phyloP scores from a whole-genome alignment of 2,113 vertebrate genomes.

The Chloropsis hardwickii region DNA sequence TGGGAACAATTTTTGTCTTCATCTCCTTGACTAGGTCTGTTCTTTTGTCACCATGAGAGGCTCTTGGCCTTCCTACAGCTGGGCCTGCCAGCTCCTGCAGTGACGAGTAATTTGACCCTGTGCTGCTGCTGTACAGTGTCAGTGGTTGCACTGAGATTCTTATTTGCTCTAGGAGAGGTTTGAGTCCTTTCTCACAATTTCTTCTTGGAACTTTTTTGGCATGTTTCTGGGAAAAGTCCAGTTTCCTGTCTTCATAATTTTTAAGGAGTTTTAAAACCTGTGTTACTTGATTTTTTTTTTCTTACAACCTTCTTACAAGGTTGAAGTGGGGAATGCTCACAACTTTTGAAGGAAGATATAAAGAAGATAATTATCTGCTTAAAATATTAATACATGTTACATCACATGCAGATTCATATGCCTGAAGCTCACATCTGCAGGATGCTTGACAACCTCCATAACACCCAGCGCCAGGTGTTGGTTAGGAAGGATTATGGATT shows the following conservation, averaged over 20 bases:
- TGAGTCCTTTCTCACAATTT: not conserved
- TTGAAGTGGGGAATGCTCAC: not conserved
- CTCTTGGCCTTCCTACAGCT: not conserved
- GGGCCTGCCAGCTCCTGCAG: not conserved
- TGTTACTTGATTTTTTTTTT: not conserved
- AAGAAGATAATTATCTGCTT: not conserved
- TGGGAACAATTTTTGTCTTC: not conserved
- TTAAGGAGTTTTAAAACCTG: not conserved
- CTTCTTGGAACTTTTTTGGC: not conserved
- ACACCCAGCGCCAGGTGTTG: rapidly evolving
- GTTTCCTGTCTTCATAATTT: not conserved
- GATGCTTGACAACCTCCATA: not conserved
- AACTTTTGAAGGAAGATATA: not conserved
- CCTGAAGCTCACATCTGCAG: not conserved
- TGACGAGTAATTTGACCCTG: not conserved
- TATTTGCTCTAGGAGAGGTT: not conserved
- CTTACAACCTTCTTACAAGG: not conserved
- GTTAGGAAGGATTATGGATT: not conserved
- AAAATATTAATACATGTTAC: not conserved
- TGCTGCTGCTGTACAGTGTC: not conserved
- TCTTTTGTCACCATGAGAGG: rapidly evolving
- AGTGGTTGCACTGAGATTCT: not conserved
- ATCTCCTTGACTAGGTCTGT: not conserved
- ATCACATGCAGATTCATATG: not conserved
- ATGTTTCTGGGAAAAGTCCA: not conserved